phyloP scores from a whole-genome alignment of 2,888 invertebrate genomes.

The Melipona bicolor region DNA sequence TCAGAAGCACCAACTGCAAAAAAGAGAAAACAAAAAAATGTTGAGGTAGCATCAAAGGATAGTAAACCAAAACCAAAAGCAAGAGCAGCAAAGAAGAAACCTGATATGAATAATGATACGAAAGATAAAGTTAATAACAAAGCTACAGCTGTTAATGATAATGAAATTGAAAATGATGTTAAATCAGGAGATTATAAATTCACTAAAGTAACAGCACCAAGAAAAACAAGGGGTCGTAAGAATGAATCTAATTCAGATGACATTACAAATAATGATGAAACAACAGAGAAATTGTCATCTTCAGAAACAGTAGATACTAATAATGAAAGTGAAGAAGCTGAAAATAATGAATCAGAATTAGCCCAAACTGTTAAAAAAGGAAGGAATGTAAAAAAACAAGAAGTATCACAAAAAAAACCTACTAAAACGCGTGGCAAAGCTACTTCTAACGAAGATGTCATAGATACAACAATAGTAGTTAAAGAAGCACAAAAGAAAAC shows the following conservation, averaged over 20 bases:
- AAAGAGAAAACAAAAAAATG: slow-evolving; percentile 33
- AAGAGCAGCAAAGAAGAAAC: slow-evolving; percentile 37
- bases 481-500: slow-evolving; percentile 37
- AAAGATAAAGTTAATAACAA: slow-evolving; percentile 26
- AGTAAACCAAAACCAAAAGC: slow-evolving; percentile 47
- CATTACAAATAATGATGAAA: slow-evolving; percentile 20
- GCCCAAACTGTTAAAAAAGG: slow-evolving; percentile 26
- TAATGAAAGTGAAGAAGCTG: slow-evolving; percentile 15
- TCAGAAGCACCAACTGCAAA: slow-evolving; percentile 21
- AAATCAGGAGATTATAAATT: slow-evolving; percentile 11
- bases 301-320: slow-evolving; percentile 20
- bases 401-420: slow-evolving; percentile 19
- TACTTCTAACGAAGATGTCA: slow-evolving; percentile 15
- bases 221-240: slow-evolving; percentile 31
- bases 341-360: slow-evolving; percentile 22
- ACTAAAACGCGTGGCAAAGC: slow-evolving; percentile 44
- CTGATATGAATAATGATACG: neutral
- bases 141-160: neutral
- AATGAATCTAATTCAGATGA: slow-evolving; percentile 18
- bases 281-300: neutral
- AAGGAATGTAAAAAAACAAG: slow-evolving; percentile 40
- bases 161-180: slow-evolving; percentile 10
- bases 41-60: slow-evolving; percentile 31
- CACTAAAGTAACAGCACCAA: neutral
- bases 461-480: neutral